These are phyloP conservation scores for Dreissena polymorpha DNA, from an alignment of 1,140 invertebrate genomes.

Conservation along the genomic window DNA sequence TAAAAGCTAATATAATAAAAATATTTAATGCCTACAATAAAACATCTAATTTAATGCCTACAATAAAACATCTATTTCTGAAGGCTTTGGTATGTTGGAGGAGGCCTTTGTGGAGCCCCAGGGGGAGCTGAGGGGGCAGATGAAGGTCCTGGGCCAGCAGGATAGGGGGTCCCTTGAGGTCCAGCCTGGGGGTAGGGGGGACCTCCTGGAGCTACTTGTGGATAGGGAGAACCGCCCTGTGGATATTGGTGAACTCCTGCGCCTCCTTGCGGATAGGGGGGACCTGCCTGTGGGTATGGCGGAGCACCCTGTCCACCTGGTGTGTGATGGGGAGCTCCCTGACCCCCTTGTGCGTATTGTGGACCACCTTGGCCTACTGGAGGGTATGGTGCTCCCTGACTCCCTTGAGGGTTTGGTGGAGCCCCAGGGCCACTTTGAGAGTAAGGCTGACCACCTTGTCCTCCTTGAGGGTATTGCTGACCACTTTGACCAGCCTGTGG, in stretches of 20 bases:
- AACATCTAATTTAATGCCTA: no score
- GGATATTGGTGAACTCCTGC: no score
- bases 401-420: not conserved
- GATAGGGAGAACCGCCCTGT: slow-evolving; percentile 27
- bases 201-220: slow-evolving; percentile 1
- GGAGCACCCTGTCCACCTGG: slow-evolving; percentile 2
- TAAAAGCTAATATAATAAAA: no score
- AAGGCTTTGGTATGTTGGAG: slow-evolving; percentile 37
- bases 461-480: not conserved
- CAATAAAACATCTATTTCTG: not conserved
- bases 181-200: slow-evolving; percentile 10
- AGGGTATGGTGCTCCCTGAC: not conserved
- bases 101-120: slow-evolving; percentile 35
- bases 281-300: slow-evolving; percentile 13
- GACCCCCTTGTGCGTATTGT: slow-evolving; percentile 1
- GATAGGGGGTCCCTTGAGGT: not conserved
- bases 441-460: not conserved
- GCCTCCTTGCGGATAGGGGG: slow-evolving; percentile 16
- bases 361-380: not conserved
- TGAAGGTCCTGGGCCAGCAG: not conserved
- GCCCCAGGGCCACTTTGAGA: not conserved
- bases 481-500: not conserved
- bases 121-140: slow-evolving; percentile 12
- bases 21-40: no score
- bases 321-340: slow-evolving; percentile 20